phyloP scores from a whole-genome alignment of 2,888 invertebrate genomes.

The Erebia palarica region DNA sequence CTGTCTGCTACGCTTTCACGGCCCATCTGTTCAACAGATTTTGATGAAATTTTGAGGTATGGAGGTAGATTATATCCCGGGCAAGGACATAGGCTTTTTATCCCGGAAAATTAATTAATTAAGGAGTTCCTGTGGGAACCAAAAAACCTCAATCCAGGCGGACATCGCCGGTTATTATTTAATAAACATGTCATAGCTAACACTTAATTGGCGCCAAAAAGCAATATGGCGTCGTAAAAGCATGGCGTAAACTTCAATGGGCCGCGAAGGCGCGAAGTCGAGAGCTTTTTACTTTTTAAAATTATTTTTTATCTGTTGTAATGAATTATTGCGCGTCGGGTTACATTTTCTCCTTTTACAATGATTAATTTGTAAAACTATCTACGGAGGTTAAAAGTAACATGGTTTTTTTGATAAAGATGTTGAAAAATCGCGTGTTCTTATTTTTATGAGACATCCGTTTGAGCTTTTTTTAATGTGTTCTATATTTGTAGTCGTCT shows the following conservation, averaged over 20 bases:
- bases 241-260: slow-evolving; percentile 64
- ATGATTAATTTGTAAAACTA: slow-evolving; percentile 43
- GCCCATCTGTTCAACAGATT: too few species aligned
- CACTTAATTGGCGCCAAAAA: slow-evolving; percentile 66
- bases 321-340: slow-evolving; percentile 39
- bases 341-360: slow-evolving; percentile 38
- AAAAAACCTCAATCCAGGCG: too few species aligned
- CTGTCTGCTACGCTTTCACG: too few species aligned
- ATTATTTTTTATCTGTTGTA: slow-evolving; percentile 16
- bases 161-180: not conserved
- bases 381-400: slow-evolving; percentile 7
- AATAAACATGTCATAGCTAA: slow-evolving; percentile 14
- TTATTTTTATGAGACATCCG: slow-evolving; percentile 20
- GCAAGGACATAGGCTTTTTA: too few species aligned
- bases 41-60: too few species aligned
- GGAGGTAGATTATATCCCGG: too few species aligned
- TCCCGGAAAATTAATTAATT: too few species aligned
- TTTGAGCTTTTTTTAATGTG: not conserved
- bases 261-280: slow-evolving; percentile 65
- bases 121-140: too few species aligned
- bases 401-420: slow-evolving; percentile 12
- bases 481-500: too few species aligned
- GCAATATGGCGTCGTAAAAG: slow-evolving; percentile 49
- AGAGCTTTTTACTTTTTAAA: slow-evolving; percentile 31
- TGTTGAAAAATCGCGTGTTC: not conserved